Evolutionary conservation across 2,888 invertebrate genomes (phyloP), one percentile per base, ranked within the genome.

Genomic region (Acleris emargana): DNA sequence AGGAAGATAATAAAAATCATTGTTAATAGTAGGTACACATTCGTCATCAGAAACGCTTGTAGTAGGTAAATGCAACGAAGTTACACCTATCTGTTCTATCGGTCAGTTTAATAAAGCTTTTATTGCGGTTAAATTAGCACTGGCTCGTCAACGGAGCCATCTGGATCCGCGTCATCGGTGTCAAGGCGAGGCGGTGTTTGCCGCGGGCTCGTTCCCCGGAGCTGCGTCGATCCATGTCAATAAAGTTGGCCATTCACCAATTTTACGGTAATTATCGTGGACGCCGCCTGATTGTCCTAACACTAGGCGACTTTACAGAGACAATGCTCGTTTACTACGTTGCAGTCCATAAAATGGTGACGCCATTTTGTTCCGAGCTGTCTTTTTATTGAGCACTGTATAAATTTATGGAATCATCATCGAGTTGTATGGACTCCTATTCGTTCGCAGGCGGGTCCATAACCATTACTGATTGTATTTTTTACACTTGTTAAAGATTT

Each of bases 321-420:
- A 87, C 84, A 86, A 86, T 86, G 83, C 83, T 80, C 73, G 78
- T 80, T 81, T 78, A 80, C 79, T 78, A 74, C 75, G 79, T 72
- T 74, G 72, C 79, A 84, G 83, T 86, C 81, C 84, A 87, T 90
- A 91, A 90, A 90, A 73, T 69, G 76, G 88, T 88, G 90, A 89
- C 89, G 87, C 79, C 78, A 86, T 87, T 88, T 91, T 90, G 90
- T 90, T 89, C 84, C 78, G 77, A 86, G 77, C 81, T 81, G 81
- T 77, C 77, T 85, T 89, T 91, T 92, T 91, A 92, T 91, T 88
- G 82, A 87, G 86, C 84, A 90, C 89, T 84, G 87, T 92, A 91
- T 92, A 91, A 80, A 88, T 92, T 92, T 92, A 91, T 92, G 89
- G 91, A 92, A 90, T 91, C 89, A 91, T 90, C 90, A 91, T 89